These are phyloP conservation scores for Lochmaea crataegi DNA, from an alignment of 2,888 invertebrate genomes.

Conservation along the genomic window DNA sequence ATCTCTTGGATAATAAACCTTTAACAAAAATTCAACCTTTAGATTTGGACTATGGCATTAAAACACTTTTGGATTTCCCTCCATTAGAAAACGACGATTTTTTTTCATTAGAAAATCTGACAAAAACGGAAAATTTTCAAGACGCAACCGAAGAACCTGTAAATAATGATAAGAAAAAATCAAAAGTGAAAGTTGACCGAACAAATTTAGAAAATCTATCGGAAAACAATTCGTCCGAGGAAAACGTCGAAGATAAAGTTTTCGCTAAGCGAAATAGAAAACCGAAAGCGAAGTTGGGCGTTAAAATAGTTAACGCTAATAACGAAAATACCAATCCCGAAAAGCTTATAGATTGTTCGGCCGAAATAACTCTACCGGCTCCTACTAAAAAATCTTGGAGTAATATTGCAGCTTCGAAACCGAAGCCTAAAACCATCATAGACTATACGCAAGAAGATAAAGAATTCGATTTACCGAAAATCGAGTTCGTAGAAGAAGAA, in stretches of 20 bases:
- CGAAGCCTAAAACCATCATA: slow-evolving; percentile 39
- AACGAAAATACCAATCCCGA: slow-evolving; percentile 48
- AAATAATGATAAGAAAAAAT: slow-evolving; percentile 30
- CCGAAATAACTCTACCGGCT: slow-evolving; percentile 50
- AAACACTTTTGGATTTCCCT: slow-evolving; percentile 46
- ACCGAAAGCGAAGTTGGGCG: slow-evolving; percentile 63
- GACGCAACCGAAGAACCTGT: slow-evolving; percentile 50
- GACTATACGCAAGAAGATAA: slow-evolving; percentile 47
- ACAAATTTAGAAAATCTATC: slow-evolving; percentile 38
- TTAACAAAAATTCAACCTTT: too few relatives aligned
- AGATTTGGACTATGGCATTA: slow-evolving; percentile 25
- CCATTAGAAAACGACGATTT: slow-evolving; percentile 52
- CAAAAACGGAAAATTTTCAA: slow-evolving; percentile 52
- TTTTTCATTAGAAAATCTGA: slow-evolving; percentile 50
- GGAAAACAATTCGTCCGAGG: slow-evolving; percentile 45
- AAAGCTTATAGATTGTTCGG: slow-evolving; percentile 39
- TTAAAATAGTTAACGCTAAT: slow-evolving; percentile 55
- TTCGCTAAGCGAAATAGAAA: slow-evolving; percentile 58
- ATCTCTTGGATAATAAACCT: slow-evolving; percentile 31
- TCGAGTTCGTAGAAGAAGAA: slow-evolving; percentile 49
- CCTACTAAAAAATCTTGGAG: slow-evolving; percentile 68
- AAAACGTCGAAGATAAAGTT: slow-evolving; percentile 48
- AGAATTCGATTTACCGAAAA: slow-evolving; percentile 43
- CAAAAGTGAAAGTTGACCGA: slow-evolving; percentile 29
- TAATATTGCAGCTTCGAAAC: slow-evolving; percentile 65